phyloP scores from a whole-genome alignment of 2,888 invertebrate genomes.

The Ormyrus pomaceus region DNA sequence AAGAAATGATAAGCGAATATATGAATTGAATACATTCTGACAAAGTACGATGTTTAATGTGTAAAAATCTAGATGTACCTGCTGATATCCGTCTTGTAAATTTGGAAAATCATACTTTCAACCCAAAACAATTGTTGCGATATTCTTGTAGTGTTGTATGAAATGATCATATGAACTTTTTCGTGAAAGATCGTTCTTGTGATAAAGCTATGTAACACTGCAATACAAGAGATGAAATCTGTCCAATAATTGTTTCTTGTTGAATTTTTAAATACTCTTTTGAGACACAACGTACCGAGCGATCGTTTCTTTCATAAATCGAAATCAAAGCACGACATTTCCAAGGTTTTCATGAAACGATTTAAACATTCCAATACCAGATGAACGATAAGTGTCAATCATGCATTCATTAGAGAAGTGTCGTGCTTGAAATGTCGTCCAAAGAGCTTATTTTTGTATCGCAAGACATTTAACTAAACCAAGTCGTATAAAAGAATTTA shows the following conservation, averaged over 20 bases:
- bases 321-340: slow-evolving; percentile 26
- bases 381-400: too few relatives aligned
- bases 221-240: neutral
- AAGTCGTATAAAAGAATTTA: slow-evolving; percentile 20
- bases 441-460: slow-evolving; percentile 56
- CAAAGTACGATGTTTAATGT: slow-evolving; percentile 52
- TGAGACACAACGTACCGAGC: slow-evolving; percentile 10
- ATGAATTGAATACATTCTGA: slow-evolving; percentile 45
- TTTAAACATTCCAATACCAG: neutral
- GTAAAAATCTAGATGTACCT: slow-evolving; percentile 49
- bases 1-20: slow-evolving; percentile 15
- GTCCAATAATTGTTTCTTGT: slow-evolving; percentile 5
- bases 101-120: slow-evolving; percentile 10
- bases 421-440: slow-evolving; percentile 34
- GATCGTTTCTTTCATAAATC: slow-evolving; percentile 11
- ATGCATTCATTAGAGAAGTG: neutral
- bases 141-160: neutral
- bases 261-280: neutral
- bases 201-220: neutral
- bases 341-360: neutral
- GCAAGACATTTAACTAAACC: slow-evolving; percentile 44
- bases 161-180: neutral
- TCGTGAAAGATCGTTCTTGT: neutral
- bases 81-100: slow-evolving; percentile 41
- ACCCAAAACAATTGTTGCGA: slow-evolving; percentile 17